Evolutionary conservation across 2,888 invertebrate species (phyloP), one percentile per base, ranked within the genome.

Genomic region (Nemurella pictetii): DNA sequence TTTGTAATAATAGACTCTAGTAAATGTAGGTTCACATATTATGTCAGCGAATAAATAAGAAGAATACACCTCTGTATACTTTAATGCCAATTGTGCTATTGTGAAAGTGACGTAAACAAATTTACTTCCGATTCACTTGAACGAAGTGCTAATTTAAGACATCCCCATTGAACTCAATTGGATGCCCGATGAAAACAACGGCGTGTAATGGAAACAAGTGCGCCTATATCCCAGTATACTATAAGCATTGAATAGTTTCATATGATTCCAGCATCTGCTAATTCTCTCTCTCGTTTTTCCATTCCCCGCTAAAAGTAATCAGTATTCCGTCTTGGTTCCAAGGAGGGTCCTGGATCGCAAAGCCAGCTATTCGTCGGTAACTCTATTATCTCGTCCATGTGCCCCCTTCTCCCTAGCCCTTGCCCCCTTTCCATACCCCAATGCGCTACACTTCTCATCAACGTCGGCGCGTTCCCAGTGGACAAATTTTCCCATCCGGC

Each of bases 321-420:
- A 84, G 85, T 85, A 85, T 85, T 85, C 85, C 55, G 85, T 73
- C 80, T 84, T 74, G 85, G 85, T 85, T 84, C 28, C 72, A 9
- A 82, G 82, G 72, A 72, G 72, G 82, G 82, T 55, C 28, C 29
- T 72, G 28, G 82, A 81, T 81, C 81, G 36, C 81, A 81, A 26
- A 26, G 55, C 82, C 27, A 82, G 82, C 36, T 78, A 78, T 78
- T 78, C 81, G 81, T 32, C 82, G 55, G 82, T 82, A 82, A 82
- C 82, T 82, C 82, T 72, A 82, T 82, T 82, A 82, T 82, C 82
- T 72, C 55, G 55, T 55, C 82, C 82, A 72, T 55, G 82, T 72
- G 29, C 78, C 78, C 25, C 78, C 28, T 28, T 9, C 77, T 26
- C 77, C 32, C 32, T 9, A 5, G 4, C 32, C 32, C 32, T 32